A percentile compares a stretch with the other conserved stretches of the same genome.
phyloP scores from a whole-genome alignment of 2,888 invertebrate species.

The Ichneumon xanthorius region DNA sequence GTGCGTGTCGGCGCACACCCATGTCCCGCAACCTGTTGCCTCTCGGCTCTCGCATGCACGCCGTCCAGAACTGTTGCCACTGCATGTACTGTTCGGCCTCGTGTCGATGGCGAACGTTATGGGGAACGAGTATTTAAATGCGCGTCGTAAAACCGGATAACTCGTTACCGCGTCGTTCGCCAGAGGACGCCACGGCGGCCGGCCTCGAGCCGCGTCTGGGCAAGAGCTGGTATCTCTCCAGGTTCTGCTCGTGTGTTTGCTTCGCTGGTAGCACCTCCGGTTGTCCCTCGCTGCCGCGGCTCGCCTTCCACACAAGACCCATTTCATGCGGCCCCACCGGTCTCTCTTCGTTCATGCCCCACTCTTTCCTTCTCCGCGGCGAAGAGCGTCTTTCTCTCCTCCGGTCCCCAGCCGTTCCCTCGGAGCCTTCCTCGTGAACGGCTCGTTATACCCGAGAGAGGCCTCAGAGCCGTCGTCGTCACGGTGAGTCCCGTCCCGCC shows the following conservation, averaged over 20 bases:
- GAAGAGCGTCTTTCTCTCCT: neutral
- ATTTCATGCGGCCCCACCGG: slow-evolving; percentile 62
- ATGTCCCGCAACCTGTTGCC: slow-evolving; percentile 62
- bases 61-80: slow-evolving; percentile 29
- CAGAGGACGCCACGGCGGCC: slow-evolving; percentile 80
- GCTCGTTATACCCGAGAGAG: slow-evolving; percentile 25
- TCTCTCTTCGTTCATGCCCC: neutral
- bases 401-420: slow-evolving; percentile 5
- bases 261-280: neutral
- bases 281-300: slow-evolving; percentile 54
- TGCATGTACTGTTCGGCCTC: slow-evolving; percentile 37
- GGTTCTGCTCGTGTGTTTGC: slow-evolving; percentile 35
- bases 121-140: slow-evolving; percentile 81
- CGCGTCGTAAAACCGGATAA: slow-evolving; percentile 76
- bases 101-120: slow-evolving; percentile 75
- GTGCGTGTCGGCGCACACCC: neutral
- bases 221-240: neutral
- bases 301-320: slow-evolving; percentile 69
- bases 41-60: slow-evolving; percentile 26
- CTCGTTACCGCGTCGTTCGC: slow-evolving; percentile 73
- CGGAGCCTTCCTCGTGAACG: slow-evolving; percentile 39
- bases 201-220: slow-evolving; percentile 53
- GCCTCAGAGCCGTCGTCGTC: slow-evolving; percentile 56
- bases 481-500: slow-evolving; percentile 46
- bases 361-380: neutral